phyloP scores from a whole-genome alignment of 1,140 invertebrate species.

The Bombus soroeensis region DNA sequence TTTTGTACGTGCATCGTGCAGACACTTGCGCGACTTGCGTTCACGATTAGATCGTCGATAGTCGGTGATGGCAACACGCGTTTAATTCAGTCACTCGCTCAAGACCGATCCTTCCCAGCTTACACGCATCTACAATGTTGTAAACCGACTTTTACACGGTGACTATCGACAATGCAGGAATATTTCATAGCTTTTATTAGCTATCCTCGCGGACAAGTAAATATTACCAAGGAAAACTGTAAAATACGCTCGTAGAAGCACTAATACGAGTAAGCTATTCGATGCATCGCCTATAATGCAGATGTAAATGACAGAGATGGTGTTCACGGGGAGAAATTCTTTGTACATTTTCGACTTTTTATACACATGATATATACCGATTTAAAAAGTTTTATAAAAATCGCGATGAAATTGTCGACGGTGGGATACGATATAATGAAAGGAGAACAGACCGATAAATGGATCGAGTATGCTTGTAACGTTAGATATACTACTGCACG shows the following conservation, averaged over 20 bases:
- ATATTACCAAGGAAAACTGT: neutral
- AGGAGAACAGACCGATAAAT: too few relatives aligned
- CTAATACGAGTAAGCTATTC: neutral
- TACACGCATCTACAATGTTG: neutral
- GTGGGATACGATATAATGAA: too few relatives aligned
- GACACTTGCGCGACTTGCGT: constrained; percentile 34
- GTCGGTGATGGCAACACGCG: constrained; percentile 26
- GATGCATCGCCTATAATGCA: neutral
- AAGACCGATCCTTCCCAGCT: neutral
- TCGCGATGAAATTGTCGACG: neutral
- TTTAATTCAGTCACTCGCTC: neutral
- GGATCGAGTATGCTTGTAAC: too few relatives aligned
- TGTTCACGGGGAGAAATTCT: neutral
- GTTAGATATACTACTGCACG: too few relatives aligned
- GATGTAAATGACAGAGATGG: neutral
- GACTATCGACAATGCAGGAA: neutral
- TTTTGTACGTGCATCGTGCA: constrained; percentile 26
- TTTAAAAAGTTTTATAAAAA: neutral
- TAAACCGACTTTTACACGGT: neutral
- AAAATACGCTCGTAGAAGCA: neutral
- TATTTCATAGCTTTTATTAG: neutral
- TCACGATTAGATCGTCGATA: constrained; percentile 57
- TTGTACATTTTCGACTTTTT: neutral
- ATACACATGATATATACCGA: neutral
- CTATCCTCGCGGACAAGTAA: neutral